A percentile compares a stretch with the other conserved stretches of the same genome.
phyloP scores from a whole-genome alignment of 2,888 invertebrate genomes.

The Craniophora ligustri region DNA sequence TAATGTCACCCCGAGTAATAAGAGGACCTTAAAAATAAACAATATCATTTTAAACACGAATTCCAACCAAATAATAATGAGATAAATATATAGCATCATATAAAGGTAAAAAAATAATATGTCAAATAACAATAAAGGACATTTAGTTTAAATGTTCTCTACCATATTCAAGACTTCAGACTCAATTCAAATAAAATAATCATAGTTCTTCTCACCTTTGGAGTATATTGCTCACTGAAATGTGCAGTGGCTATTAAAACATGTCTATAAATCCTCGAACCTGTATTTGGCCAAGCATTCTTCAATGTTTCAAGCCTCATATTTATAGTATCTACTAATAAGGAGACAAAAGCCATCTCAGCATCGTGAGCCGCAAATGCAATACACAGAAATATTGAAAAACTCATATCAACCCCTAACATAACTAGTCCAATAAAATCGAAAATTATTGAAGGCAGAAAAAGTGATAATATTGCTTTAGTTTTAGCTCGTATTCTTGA shows the following conservation, averaged over 20 bases:
- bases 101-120: no score
- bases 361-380: constrained; percentile 69
- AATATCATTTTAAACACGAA: no score
- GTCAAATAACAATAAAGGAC: no score
- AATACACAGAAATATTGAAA: constrained; percentile 55
- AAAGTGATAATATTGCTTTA: constrained; percentile 34
- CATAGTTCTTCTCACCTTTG: constrained; percentile 58
- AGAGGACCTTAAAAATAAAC: constrained; percentile 60
- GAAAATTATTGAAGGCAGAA: constrained; percentile 52
- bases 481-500: constrained; percentile 41
- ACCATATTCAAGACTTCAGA: no score
- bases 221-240: constrained; percentile 68
- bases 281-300: constrained; percentile 47
- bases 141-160: no score
- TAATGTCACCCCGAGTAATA: constrained; percentile 60
- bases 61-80: no score
- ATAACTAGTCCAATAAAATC: constrained; percentile 60
- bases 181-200: not conserved
- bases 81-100: no score
- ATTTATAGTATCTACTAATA: constrained; percentile 69
- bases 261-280: constrained; percentile 69
- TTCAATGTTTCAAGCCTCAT: constrained; percentile 62
- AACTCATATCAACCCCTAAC: constrained; percentile 35
- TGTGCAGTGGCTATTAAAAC: constrained; percentile 65
- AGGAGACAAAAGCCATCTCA: constrained; percentile 66